Evolutionary conservation across 2,888 invertebrate species (phyloP), one percentile per base, ranked within the genome.

Genomic region (Gasteruption jaculator): DNA sequence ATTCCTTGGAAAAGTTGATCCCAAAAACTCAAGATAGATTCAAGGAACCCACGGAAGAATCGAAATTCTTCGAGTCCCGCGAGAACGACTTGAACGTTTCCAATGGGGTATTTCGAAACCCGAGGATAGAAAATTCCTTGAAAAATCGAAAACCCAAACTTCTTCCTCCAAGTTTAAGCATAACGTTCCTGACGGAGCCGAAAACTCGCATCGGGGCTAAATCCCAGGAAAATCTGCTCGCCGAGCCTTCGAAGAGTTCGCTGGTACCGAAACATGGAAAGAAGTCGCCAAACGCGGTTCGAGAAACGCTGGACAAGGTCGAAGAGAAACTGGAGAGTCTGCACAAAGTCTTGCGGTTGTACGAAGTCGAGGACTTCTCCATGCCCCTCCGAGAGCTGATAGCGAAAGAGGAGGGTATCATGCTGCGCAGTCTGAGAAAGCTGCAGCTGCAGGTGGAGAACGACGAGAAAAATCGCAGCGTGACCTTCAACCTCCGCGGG

Each of bases 291-390:
- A n/a, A n/a, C n/a, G 22, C 43, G 12, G 50, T 51, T 5, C 44
- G 44, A 4, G 48, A 53, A 24, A 52, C 53, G 7, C 46, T 66
- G n/a, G 36, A 51, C 25, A 43, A 52, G 12, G 59, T 64, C 2
- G 56, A 50, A 33, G 48, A 51, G 6, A 59, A 50, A 25, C 41
- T 67, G 16, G 56, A 60, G 27, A 56, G 50, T 38, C 45, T 65
- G 10, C 57, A 65, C 30, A 47, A 52, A 11, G 53, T 56, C 14
- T 38, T 65, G 18, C 45, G 50, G 19, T 47, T 41, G 1, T 63
- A 53, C 31, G 53, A 46, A 8, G 18, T 27, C 6, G 38, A 46
- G 15, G 36, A 51, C 25, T 33, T 33, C 6, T 40, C n/a, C 1
- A 12, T 12, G n/a, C 21, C 3, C 12, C 20, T 36, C 12, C 8